Evolutionary conservation across 2,113 vertebrate genomes (phyloP), one percentile per base, ranked within the genome.

Genomic region (Podarcis raffonei): DNA sequence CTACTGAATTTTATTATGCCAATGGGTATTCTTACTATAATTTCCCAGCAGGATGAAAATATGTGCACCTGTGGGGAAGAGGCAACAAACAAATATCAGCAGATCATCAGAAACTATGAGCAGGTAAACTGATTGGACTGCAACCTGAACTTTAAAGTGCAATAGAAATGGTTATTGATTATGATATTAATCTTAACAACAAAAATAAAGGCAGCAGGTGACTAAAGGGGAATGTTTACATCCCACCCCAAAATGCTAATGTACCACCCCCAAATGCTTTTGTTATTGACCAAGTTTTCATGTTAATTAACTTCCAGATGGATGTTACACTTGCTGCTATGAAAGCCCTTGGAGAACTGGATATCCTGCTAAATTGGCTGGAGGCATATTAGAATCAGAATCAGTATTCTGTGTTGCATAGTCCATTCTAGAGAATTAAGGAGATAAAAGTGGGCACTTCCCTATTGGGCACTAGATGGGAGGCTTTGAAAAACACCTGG

Each of bases 271-370:
- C 0, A 0, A 1, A 4, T 4, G 9, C 1, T 6, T 22, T 22
- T 0, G 57, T 22, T 80, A 65, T 87, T 84, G 1, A 32, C 65
- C 12, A 7, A 72, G 30, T n/a, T 37, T 69, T 48, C 22, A 53
- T 90, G 37, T 66, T 0, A 12, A 0, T 62, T 2, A 77, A 0
- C 32, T 96, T 90, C 20, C 96, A 99, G 99, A 91, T 99, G 81
- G 95, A 98, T 11, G 89, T 94, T 32, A 93, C 42, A 2, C 93
- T 96, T 53, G 98, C 97, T 0, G 96, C 97, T 0, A 87, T 97
- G 13, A 99, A 99, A 88, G 98, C 98, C 5, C 93, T 99, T 53
- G 98, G 98, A 4, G 99, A 99, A 91, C 95, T 99, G 91, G 96
- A 98, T 75, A 95, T 97, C 39, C 94, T 99, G 0, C 93, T 99